Conservation (phyloP, 2,888 invertebrate species). For the Harpalus rufipes region DNA sequence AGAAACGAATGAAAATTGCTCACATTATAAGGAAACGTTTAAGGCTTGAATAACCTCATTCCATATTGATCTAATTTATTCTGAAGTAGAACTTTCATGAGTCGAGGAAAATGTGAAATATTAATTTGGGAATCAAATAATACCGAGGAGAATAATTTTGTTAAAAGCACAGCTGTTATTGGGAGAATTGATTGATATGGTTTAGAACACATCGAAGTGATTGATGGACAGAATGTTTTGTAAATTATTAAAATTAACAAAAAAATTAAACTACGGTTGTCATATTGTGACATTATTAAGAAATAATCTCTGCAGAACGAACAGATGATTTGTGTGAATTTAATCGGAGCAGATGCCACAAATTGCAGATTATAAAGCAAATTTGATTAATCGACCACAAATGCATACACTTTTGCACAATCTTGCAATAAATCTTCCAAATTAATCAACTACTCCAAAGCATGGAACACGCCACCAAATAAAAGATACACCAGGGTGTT, state of each 20-base stretch:
- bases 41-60: background rate
- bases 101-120: background rate
- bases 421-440: conserved; percentile 15
- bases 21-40: background rate
- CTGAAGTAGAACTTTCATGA: background rate
- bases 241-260: background rate
- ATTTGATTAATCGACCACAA: conserved; percentile 43
- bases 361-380: conserved; percentile 20
- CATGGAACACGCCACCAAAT: conserved; percentile 3
- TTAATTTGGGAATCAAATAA: background rate
- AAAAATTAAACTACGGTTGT: background rate
- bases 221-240: background rate
- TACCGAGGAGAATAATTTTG: background rate
- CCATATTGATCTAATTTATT: background rate
- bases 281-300: background rate
- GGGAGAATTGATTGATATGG: background rate
- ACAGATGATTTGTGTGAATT: background rate
- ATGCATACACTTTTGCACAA: conserved; percentile 31
- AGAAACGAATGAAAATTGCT: background rate
- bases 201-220: background rate
- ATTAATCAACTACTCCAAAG: conserved; percentile 31
- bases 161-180: background rate
- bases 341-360: conserved; percentile 2
- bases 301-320: background rate
- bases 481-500: conserved; percentile 32